Percentiles rank a stretch among this genome's conserved stretches.
Evolutionary conservation across 1,140 invertebrate genomes (phyloP).

Genomic region (Zaprionus camerounensis): DNA sequence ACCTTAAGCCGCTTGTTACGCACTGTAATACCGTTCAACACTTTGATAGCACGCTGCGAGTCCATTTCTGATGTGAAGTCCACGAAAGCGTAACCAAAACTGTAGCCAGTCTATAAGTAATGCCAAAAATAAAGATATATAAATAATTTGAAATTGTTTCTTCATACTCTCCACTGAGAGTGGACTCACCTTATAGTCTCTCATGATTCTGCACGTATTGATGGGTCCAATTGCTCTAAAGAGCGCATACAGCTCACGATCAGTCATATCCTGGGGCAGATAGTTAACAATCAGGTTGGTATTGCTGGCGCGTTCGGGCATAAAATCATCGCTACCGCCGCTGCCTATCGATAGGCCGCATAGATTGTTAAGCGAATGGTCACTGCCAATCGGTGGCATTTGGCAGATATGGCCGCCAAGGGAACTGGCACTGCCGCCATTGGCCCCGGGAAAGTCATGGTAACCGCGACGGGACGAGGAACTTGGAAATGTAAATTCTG

Average conservation of each 20-base stretch:
- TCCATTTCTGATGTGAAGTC: slow-evolving; percentile 94
- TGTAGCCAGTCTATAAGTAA: slow-evolving; percentile 92
- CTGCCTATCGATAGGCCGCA: slow-evolving; percentile 71
- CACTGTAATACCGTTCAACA: slow-evolving; percentile 94
- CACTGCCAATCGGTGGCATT: slow-evolving; percentile 77
- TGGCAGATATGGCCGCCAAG: slow-evolving; percentile 75
- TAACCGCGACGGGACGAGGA: slow-evolving; percentile 77
- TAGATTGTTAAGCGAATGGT: slow-evolving; percentile 79
- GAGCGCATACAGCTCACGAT: slow-evolving; percentile 94
- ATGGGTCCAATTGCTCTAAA: slow-evolving; percentile 94
- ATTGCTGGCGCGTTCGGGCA: slow-evolving; percentile 72
- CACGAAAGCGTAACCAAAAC: slow-evolving; percentile 98
- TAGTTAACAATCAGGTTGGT: slow-evolving; percentile 98
- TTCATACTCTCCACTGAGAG: not conserved
- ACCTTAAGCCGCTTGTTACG: slow-evolving; percentile 94
- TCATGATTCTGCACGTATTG: slow-evolving; percentile 95
- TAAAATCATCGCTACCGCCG: slow-evolving; percentile 69
- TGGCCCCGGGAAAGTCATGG: slow-evolving; percentile 77
- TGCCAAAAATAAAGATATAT: not conserved
- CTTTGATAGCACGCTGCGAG: slow-evolving; percentile 93
- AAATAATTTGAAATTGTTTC: not conserved
- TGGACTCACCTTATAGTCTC: slow-evolving; percentile 91
- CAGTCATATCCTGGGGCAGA: slow-evolving; percentile 95
- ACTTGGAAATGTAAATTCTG: slow-evolving; percentile 84
- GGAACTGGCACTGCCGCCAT: slow-evolving; percentile 75